These are phyloP conservation scores for Hemicrepidius hirtus DNA, from an alignment of 2,888 invertebrate genomes.

Conservation along the genomic window DNA sequence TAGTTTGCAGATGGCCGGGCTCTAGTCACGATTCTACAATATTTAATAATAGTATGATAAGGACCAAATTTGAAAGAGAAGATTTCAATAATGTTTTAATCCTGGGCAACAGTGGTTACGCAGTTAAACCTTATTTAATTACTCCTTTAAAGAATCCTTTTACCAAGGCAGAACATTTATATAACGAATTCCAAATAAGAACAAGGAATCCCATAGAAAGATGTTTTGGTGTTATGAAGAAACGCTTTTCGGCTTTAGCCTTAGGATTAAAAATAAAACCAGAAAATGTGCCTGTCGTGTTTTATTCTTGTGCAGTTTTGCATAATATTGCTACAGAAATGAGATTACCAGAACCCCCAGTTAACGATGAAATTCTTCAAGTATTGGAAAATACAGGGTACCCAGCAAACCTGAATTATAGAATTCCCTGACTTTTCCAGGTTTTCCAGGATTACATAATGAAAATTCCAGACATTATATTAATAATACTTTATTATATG, in stretches of 20 bases:
- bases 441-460: neutral
- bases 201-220: conserved; percentile 60
- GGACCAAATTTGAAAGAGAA: conserved; percentile 27
- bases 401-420: too few relatives aligned
- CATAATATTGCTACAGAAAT: conserved; percentile 52
- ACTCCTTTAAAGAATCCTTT: conserved; percentile 55
- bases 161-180: conserved; percentile 51
- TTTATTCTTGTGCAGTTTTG: conserved; percentile 55
- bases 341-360: too few relatives aligned
- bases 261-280: conserved; percentile 59
- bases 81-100: conserved; percentile 51
- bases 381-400: neutral
- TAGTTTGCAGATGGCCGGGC: conserved; percentile 61
- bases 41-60: conserved; percentile 37
- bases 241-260: conserved; percentile 61
- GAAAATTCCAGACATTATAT: conserved; percentile 1
- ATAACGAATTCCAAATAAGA: conserved; percentile 57
- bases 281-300: conserved; percentile 49
- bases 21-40: conserved; percentile 44
- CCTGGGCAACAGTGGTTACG: conserved; percentile 61
- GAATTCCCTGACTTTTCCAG: too few relatives aligned
- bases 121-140: conserved; percentile 56
- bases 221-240: conserved; percentile 60
- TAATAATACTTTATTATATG: neutral
- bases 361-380: too few relatives aligned